Conservation (phyloP, 2,797 vertebrate species). For the Melanotaenia trifasciata region DNA sequence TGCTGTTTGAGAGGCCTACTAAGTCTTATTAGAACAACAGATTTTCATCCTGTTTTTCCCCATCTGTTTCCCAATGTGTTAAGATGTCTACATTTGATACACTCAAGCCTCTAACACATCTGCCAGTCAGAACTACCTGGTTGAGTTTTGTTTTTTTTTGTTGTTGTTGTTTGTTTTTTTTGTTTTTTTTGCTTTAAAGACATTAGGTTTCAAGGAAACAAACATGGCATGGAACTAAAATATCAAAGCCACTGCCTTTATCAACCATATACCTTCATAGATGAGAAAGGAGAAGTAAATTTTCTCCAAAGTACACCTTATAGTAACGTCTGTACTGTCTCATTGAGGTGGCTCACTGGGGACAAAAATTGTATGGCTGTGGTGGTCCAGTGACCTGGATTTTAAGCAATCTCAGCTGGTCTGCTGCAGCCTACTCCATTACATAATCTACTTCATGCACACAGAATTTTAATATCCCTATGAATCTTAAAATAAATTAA, state of each 20-base stretch:
- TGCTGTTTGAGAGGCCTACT: constrained; percentile 15
- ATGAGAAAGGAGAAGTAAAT: neutral
- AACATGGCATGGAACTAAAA: neutral
- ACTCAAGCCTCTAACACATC: constrained; percentile 3
- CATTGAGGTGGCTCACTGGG: neutral
- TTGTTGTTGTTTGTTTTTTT: neutral
- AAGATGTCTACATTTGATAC: constrained; percentile 5
- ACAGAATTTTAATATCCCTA: neutral
- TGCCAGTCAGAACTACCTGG: neutral
- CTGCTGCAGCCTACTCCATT: neutral
- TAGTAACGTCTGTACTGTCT: neutral
- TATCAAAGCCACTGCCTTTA: neutral
- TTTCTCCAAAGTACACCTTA: neutral
- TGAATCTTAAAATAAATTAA: neutral
- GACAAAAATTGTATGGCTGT: neutral
- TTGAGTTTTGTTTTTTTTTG: neutral
- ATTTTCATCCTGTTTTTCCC: constrained; percentile 20
- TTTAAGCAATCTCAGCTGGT: constrained; percentile 18
- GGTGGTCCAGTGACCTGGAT: neutral
- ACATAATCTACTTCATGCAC: constrained; percentile 1
- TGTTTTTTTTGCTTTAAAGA: neutral
- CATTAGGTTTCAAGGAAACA: neutral
- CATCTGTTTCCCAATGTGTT: neutral
- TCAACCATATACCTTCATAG: neutral
- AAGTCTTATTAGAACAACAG: constrained; percentile 24